Evolutionary conservation across 1,140 invertebrate genomes (phyloP).

Genomic region (Cataglyphis hispanica): DNA sequence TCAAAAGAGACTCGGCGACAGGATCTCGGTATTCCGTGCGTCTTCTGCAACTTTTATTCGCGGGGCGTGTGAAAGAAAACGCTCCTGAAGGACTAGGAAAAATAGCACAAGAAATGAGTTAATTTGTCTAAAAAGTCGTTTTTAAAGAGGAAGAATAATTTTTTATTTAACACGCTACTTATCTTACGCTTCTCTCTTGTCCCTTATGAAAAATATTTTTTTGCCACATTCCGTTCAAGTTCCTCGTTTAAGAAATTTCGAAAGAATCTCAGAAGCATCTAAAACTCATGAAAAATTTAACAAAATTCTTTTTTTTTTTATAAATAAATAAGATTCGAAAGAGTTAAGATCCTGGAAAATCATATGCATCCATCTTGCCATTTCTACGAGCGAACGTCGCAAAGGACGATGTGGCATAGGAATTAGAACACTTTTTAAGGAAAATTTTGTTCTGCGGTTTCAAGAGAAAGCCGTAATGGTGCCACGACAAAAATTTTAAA

Average conservation of each 20-base stretch:
- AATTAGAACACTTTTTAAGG: constrained; percentile 38
- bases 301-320: constrained; percentile 30
- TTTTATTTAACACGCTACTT: constrained; percentile 30
- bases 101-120: constrained; percentile 43
- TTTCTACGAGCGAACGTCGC: constrained; percentile 3
- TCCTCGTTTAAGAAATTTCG: constrained; percentile 22
- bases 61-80: constrained; percentile 31
- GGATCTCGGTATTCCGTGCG: constrained; percentile 45
- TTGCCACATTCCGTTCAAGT: not conserved
- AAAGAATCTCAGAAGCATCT: constrained; percentile 23
- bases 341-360: constrained; percentile 54
- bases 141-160: constrained; percentile 34
- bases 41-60: constrained; percentile 37
- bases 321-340: constrained; percentile 39
- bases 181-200: not conserved
- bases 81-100: constrained; percentile 25
- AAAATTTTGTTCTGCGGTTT: constrained; percentile 14
- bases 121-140: constrained; percentile 41
- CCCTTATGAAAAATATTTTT: constrained; percentile 35
- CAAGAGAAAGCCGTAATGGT: constrained; percentile 8
- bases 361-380: constrained; percentile 32
- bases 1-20: constrained; percentile 49
- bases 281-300: constrained; percentile 47
- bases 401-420: not conserved
- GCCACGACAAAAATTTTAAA: constrained; percentile 33